Base-by-base conservation (phyloP, 2,797 vertebrate genomes). In the Erithacus rubecula region DNA sequence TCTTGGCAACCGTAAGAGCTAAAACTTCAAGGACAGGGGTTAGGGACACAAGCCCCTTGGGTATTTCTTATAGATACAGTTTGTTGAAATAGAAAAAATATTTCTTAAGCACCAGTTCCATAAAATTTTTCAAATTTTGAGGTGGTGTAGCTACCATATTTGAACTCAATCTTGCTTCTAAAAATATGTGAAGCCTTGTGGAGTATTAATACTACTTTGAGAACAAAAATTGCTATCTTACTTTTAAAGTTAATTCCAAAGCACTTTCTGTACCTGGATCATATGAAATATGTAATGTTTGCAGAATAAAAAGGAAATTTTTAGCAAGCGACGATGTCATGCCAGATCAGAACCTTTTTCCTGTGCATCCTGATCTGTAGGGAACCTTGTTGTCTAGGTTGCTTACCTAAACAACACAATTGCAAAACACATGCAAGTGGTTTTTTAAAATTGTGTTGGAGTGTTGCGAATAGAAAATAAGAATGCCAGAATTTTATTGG, bases 11-110 rank as follows among this genome's bases (percentile, higher is more conserved):
- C 78, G 0, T 43, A 43, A 62, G 44, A 86, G 41, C 20, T 68
- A 36, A 52, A 89, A 52, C 41, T 67, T 82, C n/a, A 55, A 34
- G 64, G 6, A 15, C 0, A 0, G 3, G 12, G 9, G 3, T 1
- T 13, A 47, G 20, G 2, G 11, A 1, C 34, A 24, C 24, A 51
- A 71, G 12, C 13, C 23, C 12, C 20, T 82, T 49, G 30, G 12
- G 13, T 78, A 15, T 59, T 70, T 70, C 41, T 85, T 5, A 27
- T 62, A 36, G 36, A 23, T 64, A 29, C 4, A 2, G 15, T 60
- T 89, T 68, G 26, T 60, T 63, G 46, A 75, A 75, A 26, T 47
- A 51, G 24, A n/a, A 51, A 71, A 83, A 10, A 15, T 46, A 41
- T 8, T 79, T 51, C 32, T 77, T 74, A n/a, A 86, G 59, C 9